Evolutionary conservation across 2,888 invertebrate species (phyloP).

Genomic region (Acrobasis consociella): DNA sequence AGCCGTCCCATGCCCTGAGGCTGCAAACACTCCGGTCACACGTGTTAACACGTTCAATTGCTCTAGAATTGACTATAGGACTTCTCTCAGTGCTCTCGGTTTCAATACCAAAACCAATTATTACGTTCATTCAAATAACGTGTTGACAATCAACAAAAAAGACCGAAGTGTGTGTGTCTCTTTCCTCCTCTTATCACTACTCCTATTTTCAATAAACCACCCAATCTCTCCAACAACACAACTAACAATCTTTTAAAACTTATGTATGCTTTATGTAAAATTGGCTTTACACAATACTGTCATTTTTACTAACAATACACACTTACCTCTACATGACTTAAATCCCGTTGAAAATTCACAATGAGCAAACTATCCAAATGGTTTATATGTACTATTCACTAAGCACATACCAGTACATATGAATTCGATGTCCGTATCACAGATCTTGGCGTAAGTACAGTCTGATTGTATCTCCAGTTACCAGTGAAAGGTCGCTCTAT

Average conservation of each 20-base stretch:
- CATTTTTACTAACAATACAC: not conserved
- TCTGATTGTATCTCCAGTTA: slow-evolving; percentile 10
- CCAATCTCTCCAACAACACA: not conserved
- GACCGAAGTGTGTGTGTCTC: not conserved
- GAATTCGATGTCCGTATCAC: slow-evolving; percentile 17
- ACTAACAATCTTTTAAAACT: not conserved
- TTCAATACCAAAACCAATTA: not conserved
- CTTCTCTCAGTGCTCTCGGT: not conserved
- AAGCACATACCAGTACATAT: slow-evolving; percentile 1
- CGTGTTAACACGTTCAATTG: slow-evolving; percentile 17
- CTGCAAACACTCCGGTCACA: slow-evolving; percentile 17
- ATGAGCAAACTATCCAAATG: slow-evolving; percentile 14
- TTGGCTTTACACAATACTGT: not conserved
- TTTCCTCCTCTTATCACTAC: slow-evolving; percentile 1
- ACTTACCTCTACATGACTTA: not conserved
- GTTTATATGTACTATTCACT: slow-evolving; percentile 16
- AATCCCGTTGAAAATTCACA: slow-evolving; percentile 12
- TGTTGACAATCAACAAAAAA: not conserved
- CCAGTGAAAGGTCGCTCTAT: not conserved
- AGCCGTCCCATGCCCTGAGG: slow-evolving; percentile 7
- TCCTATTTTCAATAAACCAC: not conserved
- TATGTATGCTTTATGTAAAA: not conserved
- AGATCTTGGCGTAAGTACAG: slow-evolving; percentile 20
- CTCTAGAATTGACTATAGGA: slow-evolving; percentile 7
- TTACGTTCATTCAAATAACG: not conserved